Conservation (phyloP, 2,888 invertebrate species). For the Nineta flava region DNA sequence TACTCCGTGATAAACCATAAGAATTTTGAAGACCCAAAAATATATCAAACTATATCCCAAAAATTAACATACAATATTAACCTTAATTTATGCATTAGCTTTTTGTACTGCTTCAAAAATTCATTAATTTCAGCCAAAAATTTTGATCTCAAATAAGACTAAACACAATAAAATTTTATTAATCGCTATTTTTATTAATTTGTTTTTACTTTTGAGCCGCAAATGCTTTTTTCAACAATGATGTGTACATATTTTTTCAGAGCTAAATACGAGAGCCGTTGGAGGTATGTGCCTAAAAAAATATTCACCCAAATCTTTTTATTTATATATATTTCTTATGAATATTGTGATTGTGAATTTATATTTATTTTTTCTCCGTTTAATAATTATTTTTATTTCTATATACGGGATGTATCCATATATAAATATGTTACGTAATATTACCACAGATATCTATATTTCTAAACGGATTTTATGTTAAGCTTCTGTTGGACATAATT, state of each 20-base stretch:
- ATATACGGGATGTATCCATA: no score
- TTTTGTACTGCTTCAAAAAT: background rate
- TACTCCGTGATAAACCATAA: no score
- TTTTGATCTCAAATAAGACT: background rate
- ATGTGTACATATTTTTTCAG: constrained; percentile 31
- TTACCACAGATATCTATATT: no score
- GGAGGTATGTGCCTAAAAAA: constrained; percentile 39
- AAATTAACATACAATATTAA: no score
- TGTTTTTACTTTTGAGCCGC: background rate
- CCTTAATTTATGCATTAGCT: no score
- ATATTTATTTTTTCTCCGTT: background rate
- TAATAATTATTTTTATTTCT: background rate
- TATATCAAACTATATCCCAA: no score
- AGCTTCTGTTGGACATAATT: no score
- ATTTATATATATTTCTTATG: background rate
- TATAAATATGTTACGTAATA: no score
- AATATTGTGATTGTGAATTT: background rate
- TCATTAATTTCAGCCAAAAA: background rate
- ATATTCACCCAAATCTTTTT: background rate
- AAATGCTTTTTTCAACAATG: constrained; percentile 3
- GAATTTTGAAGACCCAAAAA: no score
- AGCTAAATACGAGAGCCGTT: constrained; percentile 59
- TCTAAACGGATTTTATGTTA: no score
- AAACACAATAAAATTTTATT: no score
- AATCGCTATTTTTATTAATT: no score